Conservation (phyloP, 2,797 vertebrate genomes). For the Poecilia gillii region DNA sequence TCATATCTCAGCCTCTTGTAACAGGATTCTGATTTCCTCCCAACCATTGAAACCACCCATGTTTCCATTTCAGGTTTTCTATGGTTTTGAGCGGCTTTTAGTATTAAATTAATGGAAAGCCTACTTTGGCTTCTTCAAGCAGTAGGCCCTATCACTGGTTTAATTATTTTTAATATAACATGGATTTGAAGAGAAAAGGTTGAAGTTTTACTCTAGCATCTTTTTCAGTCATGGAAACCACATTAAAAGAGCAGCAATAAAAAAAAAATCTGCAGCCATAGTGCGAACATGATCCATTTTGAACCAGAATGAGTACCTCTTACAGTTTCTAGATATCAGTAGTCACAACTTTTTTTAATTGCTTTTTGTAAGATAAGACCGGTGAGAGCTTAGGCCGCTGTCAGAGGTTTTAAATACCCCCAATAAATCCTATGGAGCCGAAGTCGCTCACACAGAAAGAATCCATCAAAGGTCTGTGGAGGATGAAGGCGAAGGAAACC, state of each 20-base stretch:
- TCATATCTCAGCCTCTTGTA: neutral
- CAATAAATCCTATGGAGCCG: neutral
- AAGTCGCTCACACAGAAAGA: neutral
- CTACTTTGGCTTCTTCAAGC: neutral
- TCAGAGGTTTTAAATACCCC: neutral
- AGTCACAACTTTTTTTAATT: neutral
- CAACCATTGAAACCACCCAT: neutral
- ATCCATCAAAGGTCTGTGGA: conserved; percentile 23
- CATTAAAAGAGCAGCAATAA: neutral
- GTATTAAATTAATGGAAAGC: neutral
- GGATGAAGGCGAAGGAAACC: conserved; percentile 29
- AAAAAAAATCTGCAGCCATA: neutral
- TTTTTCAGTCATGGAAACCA: neutral
- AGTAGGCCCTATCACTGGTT: neutral
- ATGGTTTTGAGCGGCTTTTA: neutral
- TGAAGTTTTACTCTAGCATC: neutral
- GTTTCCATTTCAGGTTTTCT: neutral
- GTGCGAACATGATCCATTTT: conserved; percentile 8
- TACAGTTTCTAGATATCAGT: conserved; percentile 1
- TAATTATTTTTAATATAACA: neutral
- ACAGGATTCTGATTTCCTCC: neutral
- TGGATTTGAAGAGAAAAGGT: neutral
- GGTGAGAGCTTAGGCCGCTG: conserved; percentile 28
- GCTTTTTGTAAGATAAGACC: neutral
- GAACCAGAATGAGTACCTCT: conserved; percentile 8